Evolutionary conservation across 1,140 invertebrate species (phyloP).

Genomic region (Aplysia californica): DNA sequence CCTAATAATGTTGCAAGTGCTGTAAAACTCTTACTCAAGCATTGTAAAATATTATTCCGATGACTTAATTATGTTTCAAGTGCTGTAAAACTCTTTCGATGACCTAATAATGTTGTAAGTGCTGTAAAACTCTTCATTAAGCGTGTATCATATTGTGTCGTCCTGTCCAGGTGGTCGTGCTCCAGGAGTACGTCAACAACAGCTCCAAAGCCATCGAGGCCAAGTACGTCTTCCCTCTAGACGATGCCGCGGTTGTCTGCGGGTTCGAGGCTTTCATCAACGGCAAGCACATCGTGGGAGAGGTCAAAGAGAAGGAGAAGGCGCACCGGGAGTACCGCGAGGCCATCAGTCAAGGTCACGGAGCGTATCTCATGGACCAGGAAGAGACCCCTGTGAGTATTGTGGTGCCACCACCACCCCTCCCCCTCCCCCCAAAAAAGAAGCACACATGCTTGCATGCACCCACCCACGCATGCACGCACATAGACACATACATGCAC

Average conservation of each 20-base stretch:
- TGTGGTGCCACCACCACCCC: no score
- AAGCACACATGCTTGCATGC: no score
- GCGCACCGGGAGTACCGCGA: constrained; percentile 69
- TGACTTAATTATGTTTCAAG: no score
- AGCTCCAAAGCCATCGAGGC: constrained; percentile 61
- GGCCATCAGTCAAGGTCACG: constrained; percentile 68
- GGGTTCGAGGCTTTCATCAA: constrained; percentile 70
- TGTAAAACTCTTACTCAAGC: no score
- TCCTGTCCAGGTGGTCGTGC: constrained; percentile 58
- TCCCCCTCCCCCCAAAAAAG: no score
- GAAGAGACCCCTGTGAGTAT: constrained; percentile 65
- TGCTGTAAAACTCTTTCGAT: no score
- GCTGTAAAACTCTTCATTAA: no score
- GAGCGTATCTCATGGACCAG: constrained; percentile 69
- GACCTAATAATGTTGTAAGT: no score
- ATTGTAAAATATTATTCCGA: no score
- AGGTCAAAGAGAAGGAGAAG: constrained; percentile 70
- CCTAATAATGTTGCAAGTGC: no score
- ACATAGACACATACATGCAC: no score
- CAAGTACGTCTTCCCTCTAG: constrained; percentile 69
- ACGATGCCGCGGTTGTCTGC: constrained; percentile 67
- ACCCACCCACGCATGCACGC: no score
- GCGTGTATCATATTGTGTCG: not conserved
- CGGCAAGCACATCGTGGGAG: constrained; percentile 67
- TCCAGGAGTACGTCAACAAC: constrained; percentile 66